Evolutionary conservation across 2,797 vertebrate genomes (phyloP).

Genomic region (Enteromius afrohamiltoni): DNA sequence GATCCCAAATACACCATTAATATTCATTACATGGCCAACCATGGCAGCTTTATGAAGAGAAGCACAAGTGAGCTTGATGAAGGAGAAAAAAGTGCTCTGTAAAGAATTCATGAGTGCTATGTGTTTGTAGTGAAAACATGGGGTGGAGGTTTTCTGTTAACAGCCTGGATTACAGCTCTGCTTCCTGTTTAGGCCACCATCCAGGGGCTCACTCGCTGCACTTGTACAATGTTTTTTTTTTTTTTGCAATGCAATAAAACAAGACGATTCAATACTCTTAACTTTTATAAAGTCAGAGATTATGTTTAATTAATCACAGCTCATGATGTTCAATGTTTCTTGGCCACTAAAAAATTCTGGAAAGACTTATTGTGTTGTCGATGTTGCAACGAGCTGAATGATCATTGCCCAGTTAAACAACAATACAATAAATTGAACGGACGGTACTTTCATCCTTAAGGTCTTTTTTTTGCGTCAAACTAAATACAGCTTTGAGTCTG

Average conservation of each 20-base stretch:
- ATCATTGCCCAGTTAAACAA: constrained; percentile 9
- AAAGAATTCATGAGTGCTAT: constrained; percentile 50
- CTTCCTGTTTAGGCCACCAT: constrained; percentile 26
- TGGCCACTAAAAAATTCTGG: background rate
- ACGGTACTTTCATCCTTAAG: background rate
- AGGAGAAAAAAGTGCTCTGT: constrained; percentile 31
- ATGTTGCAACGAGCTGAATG: background rate
- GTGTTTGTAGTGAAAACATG: constrained; percentile 32
- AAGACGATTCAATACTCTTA: background rate
- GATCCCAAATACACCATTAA: constrained; percentile 17
- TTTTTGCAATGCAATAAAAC: constrained; percentile 12
- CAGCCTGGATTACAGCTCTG: constrained; percentile 26
- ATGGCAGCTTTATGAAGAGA: constrained; percentile 25
- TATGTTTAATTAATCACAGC: constrained; percentile 16
- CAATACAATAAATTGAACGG: constrained; percentile 8
- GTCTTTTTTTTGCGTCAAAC: background rate
- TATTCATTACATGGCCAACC: background rate
- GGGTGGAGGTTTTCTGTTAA: constrained; percentile 34
- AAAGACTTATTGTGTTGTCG: background rate
- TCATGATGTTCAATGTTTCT: background rate
- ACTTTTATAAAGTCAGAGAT: background rate
- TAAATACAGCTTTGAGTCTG: background rate
- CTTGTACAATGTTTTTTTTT: background rate
- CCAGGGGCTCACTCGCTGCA: background rate
- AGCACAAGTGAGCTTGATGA: constrained; percentile 15